Conservation (phyloP, 2,797 vertebrate genomes). For the Lindbergichthys nudifrons region DNA sequence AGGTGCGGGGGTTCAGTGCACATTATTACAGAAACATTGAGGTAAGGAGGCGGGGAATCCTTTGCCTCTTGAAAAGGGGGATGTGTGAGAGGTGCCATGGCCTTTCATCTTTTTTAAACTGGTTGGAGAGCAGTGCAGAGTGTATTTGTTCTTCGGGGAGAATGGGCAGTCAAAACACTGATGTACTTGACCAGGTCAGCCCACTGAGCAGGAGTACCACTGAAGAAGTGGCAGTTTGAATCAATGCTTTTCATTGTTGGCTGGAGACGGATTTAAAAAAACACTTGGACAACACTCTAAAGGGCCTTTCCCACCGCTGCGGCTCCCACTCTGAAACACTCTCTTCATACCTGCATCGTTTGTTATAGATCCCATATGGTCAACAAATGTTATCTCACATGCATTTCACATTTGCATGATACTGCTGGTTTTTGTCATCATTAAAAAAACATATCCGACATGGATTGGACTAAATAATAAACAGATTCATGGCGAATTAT, state of each 20-base stretch:
- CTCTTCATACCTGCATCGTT: slow-evolving; percentile 46
- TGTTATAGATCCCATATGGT: slow-evolving; percentile 47
- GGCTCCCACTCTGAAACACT: slow-evolving; percentile 47
- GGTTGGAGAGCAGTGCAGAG: slow-evolving; percentile 52
- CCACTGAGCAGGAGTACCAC: slow-evolving; percentile 48
- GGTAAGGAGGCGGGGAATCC: slow-evolving; percentile 42
- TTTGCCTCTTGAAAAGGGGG: slow-evolving; percentile 40
- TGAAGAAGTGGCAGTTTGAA: slow-evolving; percentile 64
- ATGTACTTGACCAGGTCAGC: slow-evolving; percentile 78
- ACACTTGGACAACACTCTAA: slow-evolving; percentile 62
- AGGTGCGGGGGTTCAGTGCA: slow-evolving; percentile 58
- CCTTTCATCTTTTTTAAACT: slow-evolving; percentile 46
- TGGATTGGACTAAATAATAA: slow-evolving; percentile 26
- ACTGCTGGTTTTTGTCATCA: slow-evolving; percentile 5
- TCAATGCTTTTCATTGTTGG: slow-evolving; percentile 81
- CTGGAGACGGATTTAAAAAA: slow-evolving; percentile 69
- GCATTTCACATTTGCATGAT: slow-evolving; percentile 20
- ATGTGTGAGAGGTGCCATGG: slow-evolving; percentile 33
- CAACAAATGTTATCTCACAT: slow-evolving; percentile 23
- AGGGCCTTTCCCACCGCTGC: slow-evolving; percentile 73
- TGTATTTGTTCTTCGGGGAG: slow-evolving; percentile 74
- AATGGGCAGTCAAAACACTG: slow-evolving; percentile 79
- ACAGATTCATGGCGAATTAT: slow-evolving; percentile 37
- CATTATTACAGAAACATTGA: slow-evolving; percentile 54
- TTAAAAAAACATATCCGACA: slow-evolving; percentile 22